phyloP scores from a whole-genome alignment of 2,888 invertebrate genomes.

The Eurytoma adleriae region DNA sequence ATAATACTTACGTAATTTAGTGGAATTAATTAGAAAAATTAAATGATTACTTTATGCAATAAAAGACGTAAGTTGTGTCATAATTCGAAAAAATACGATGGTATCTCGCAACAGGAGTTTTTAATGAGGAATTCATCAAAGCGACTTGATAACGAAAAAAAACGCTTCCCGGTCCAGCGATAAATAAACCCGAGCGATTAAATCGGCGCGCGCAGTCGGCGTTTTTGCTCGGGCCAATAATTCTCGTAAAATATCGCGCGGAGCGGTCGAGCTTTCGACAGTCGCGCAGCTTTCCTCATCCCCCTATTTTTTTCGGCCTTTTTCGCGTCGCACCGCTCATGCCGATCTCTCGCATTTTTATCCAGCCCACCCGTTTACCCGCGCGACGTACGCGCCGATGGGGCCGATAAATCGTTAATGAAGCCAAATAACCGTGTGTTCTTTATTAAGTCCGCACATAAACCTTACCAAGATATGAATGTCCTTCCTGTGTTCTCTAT shows the following conservation, averaged over 20 bases:
- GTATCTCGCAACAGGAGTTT: slow-evolving; percentile 20
- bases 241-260: slow-evolving; percentile 63
- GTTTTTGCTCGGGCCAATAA: slow-evolving; percentile 63
- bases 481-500: neutral
- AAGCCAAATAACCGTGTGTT: slow-evolving; percentile 58
- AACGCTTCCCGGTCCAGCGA: slow-evolving; percentile 56
- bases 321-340: neutral
- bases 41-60: no score
- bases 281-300: slow-evolving; percentile 48
- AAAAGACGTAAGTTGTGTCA: neutral
- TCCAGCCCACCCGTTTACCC: slow-evolving; percentile 35
- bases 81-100: neutral
- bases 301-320: neutral
- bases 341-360: neutral
- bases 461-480: slow-evolving; percentile 20
- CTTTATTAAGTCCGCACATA: slow-evolving; percentile 17
- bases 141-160: slow-evolving; percentile 48
- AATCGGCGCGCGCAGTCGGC: slow-evolving; percentile 62
- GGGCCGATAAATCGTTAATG: slow-evolving; percentile 62
- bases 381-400: slow-evolving; percentile 47
- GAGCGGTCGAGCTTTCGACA: slow-evolving; percentile 57
- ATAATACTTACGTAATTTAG: no score
- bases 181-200: slow-evolving; percentile 63
- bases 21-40: no score
- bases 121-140: slow-evolving; percentile 55